Evolutionary conservation across 1,140 invertebrate species (phyloP), one percentile per base, ranked within the genome.

Genomic region (Drosophila littoralis): DNA sequence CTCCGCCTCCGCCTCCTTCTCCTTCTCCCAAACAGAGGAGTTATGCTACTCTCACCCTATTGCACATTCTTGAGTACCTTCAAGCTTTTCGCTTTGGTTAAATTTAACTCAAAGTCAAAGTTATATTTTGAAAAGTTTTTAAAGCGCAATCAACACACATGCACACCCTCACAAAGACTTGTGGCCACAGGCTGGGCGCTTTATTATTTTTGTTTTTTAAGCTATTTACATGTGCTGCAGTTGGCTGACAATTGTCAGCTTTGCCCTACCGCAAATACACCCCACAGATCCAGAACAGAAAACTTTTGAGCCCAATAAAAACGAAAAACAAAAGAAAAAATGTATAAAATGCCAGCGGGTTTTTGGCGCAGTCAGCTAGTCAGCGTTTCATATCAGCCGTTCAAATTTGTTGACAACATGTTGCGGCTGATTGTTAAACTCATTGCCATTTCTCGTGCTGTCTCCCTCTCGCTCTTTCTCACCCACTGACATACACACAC

Each of bases 321-420:
- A 70, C 15, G 66, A 80, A 68, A 54, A n/a, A 33, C 15, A 57
- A 13, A 48, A 50, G 15, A 40, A 36, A 45, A 69, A 15, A 50
- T 40, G n/a, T 17, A 74, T 58, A 66, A 80, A 75, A 65, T 71
- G 76, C 79, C 72, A 66, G 70, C 70, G 79, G 63, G 64, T 78
- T 69, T 81, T 72, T 80, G 55, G 50, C 54, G 38, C 83, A 81
- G 71, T 79, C 79, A 77, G 82, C 68, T 74, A 79, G 76, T 83
- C 65, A 60, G 61, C 61, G 46, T 36, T 79, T 77, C 78, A 5
- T 79, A 86, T 77, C 76, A 88, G 83, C 63, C 69, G 84, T 52
- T 77, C 64, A 82, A 88, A 86, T 83, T 83, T 89, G 83, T 86
- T 86, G 83, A 83, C 83, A 89, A 89, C 77, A 89, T 83, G 83